Conservation (phyloP, 2,888 invertebrate species). For the Idaea biselata region DNA sequence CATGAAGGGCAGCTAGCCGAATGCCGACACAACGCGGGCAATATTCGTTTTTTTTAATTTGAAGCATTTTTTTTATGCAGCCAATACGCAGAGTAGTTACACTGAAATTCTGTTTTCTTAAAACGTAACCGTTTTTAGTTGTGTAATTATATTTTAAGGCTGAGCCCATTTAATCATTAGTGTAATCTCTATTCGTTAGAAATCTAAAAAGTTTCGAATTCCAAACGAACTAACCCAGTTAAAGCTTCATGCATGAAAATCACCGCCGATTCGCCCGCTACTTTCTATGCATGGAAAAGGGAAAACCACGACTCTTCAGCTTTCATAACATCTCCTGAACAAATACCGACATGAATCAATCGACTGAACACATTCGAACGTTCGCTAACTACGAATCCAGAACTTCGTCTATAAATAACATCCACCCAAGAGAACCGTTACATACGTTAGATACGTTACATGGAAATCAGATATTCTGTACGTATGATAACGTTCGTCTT, state of each 20-base stretch:
- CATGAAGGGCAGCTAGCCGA: too few species aligned
- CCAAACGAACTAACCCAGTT: background rate
- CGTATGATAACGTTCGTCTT: background rate
- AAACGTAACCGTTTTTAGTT: too few species aligned
- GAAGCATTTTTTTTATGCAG: too few species aligned
- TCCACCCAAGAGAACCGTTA: background rate
- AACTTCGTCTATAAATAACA: constrained; percentile 1
- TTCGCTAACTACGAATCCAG: background rate
- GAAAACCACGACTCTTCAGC: background rate
- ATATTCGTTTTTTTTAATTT: too few species aligned
- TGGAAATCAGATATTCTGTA: background rate
- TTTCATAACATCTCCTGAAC: background rate
- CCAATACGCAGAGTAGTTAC: too few species aligned
- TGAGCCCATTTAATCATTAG: too few species aligned
- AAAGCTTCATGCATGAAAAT: background rate
- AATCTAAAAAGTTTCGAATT: background rate
- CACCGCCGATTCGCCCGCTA: background rate
- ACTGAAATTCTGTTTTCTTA: too few species aligned
- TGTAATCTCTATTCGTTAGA: too few species aligned
- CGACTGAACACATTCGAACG: background rate
- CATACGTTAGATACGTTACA: background rate
- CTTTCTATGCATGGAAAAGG: background rate
- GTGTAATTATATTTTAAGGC: too few species aligned
- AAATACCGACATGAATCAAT: background rate
- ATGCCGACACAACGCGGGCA: too few species aligned